These are phyloP conservation scores for Myioborus miniatus DNA, from an alignment of 2,797 vertebrate species.

Conservation along the genomic window DNA sequence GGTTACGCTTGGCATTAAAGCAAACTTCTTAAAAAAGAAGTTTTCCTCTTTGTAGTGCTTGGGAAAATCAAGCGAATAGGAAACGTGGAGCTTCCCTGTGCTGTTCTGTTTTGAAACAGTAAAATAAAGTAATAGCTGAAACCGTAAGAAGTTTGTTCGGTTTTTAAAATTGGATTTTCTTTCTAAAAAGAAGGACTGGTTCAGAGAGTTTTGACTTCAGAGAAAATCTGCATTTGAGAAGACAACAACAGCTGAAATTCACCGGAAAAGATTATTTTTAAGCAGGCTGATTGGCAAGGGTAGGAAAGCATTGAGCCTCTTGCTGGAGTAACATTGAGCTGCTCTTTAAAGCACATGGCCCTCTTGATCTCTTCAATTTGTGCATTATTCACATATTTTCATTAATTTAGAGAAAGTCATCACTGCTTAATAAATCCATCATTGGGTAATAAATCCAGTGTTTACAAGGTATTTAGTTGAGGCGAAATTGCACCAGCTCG, in stretches of 20 bases:
- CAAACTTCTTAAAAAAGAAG: not conserved
- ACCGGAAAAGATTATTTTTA: not conserved
- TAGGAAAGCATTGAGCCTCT: not conserved
- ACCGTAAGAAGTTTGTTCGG: not conserved
- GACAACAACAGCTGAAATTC: not conserved
- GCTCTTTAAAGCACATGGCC: conserved; percentile 1
- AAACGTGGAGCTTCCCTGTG: not conserved
- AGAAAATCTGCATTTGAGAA: not conserved
- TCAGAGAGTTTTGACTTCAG: not conserved
- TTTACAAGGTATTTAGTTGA: conserved; percentile 52
- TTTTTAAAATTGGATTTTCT: not conserved
- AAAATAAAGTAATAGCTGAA: not conserved
- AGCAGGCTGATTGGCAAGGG: not conserved
- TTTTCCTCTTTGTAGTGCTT: not conserved
- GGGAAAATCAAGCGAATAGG: not conserved
- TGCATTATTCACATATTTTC: conserved; percentile 36
- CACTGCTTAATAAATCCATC: conserved; percentile 47
- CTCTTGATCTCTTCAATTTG: conserved; percentile 23
- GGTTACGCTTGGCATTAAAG: not conserved
- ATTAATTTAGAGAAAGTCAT: conserved; percentile 32
- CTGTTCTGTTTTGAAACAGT: not conserved
- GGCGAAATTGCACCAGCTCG: not conserved
- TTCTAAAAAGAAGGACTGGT: not conserved
- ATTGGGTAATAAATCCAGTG: conserved; percentile 35
- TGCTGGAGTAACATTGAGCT: not conserved